Base-by-base conservation (phyloP, 2,888 invertebrate genomes). In the Pristionchus exspectatus region DNA sequence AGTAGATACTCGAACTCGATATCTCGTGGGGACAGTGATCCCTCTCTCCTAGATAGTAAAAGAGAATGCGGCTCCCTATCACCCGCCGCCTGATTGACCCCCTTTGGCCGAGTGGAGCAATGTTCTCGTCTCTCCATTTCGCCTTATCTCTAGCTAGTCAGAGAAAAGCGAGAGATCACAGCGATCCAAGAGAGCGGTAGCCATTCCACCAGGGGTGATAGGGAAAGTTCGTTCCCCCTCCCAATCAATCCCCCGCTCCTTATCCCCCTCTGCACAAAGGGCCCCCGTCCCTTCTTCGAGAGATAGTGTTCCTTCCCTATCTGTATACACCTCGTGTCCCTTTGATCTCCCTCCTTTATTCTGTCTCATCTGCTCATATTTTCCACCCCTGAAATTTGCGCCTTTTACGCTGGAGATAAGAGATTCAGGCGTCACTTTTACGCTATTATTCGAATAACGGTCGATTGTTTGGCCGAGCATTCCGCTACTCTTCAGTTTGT, bases 271-370 rank as follows among this genome's bases (percentile, higher is more conserved):
- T 21, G 44, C 74, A 38, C 16, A 74, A 21, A 74, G 74, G 38
- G 38, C 38, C 18, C 16, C 72, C n/a, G n/a, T n/a, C n/a, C 16
- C 33, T 50, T 50, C 44, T 50, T 12, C 38, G 38, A 56, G 24
- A 72, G 72, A 38, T 74, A 74, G 74, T 74, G 74, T 74, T 74
- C 74, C 74, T 74, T 74, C 72, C 44, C 81, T 81, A 81, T 54
- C 81, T 81, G 81, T 81, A 81, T 24, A 81, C 50, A n/a, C 54
- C 50, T 27, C 50, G 44, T 27, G 21, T 18, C 27, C 81, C 81
- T 81, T 81, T 54, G n/a, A 81, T 81, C 81, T 81, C 30, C 27
- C 81, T 81, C 30, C 27, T 21, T 77, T 30, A 24, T 44, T 77
- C 44, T 59, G 9, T 27, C 38, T 24, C 27, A 44, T 24, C 74